Base-by-base conservation (phyloP, 1,140 invertebrate genomes). In the Philopotamus ludificatus region DNA sequence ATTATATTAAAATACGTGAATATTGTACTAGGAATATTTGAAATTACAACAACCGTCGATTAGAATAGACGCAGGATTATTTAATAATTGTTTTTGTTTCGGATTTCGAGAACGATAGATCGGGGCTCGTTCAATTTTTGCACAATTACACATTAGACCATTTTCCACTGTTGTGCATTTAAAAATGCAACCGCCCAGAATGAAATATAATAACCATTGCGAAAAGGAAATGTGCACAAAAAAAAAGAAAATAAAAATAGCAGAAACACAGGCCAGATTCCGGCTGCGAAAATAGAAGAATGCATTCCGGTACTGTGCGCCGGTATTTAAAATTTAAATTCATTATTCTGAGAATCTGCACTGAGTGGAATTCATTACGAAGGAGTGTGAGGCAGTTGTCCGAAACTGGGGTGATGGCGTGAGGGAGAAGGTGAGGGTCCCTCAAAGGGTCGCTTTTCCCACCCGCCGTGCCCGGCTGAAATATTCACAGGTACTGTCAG, bases 311-410 rank as follows among this genome's bases (percentile, higher is more conserved):
- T 28, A 58, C 45, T 59, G 20, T 67, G 65, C 51, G 45, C 65
- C 58, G 65, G 65, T 55, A 66, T 66, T 66, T 66, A 66, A 66
- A 66, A 66, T 66, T 66, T 66, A 66, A 66, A 66, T 66, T 66
- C 65, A 66, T 66, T 66, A 66, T 66, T 55, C 65, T 47, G 16
- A 10, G 65, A 66, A 62, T 66, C 65, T 66, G 58, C 50, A 55
- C 51, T 47, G 41, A 3, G 34, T 57, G 65, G 65, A 66, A 66
- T 66, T 66, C 65, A 60, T 66, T 66, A 62, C 34, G 21, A 42
- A 53, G 58, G 28, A 34, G 28, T 12, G 4, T 4, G n/a, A 10
- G 42, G 18, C 42, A 26, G 42, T 61, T 3, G 57, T n/a, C 20
- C n/a, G n/a, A n/a, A n/a, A n/a, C 22, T 39, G 45, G 18, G 22